Evolutionary conservation across 2,797 vertebrate species (phyloP), one percentile per base, ranked within the genome.

Genomic region (Hozukius guyotensis): DNA sequence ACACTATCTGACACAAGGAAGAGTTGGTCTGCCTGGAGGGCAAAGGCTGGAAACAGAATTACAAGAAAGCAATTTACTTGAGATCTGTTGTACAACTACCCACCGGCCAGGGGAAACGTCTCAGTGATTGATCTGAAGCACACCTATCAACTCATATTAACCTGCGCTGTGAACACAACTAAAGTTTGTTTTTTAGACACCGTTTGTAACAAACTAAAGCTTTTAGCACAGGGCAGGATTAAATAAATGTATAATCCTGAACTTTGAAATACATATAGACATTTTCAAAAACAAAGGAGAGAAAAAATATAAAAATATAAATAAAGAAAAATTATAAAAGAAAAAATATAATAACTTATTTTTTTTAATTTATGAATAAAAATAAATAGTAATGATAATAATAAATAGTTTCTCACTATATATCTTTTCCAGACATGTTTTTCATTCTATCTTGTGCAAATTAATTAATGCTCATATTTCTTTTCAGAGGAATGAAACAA

Each of bases 61-160:
- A 88, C 83, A 75, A 71, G 75, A 75, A 84, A 85, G 78, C 83
- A 85, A 85, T 83, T 77, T 85, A 76, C 70, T 80, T 14, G 31
- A 42, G 72, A 80, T 74, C 31, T 61, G 63, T 80, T 66, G 76
- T 81, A 77, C 79, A 79, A 71, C 55, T 42, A 53, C 42, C 65
- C 64, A 38, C 34, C 24, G 67, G 81, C 70, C 75, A 22, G 61
- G 27, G 63, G 32, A 75, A 22, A 60, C 2, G 46, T 86, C 52
- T 77, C 16, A 3, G 12, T 25, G 70, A 83, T 57, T 57, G 80
- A 79, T 83, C 72, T 71, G 65, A 13, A n/a, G 65, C 6, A 14
- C 32, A 49, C 32, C 36, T 2, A 52, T 59, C 66, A 75, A 32
- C 42, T 68, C 60, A 11, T 20, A 61, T 52, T 8, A 70, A 81